A percentile compares a stretch with the other conserved stretches of the same genome.
phyloP scores from a whole-genome alignment of 1,140 invertebrate species.

The Cyphomyrmex costatus region DNA sequence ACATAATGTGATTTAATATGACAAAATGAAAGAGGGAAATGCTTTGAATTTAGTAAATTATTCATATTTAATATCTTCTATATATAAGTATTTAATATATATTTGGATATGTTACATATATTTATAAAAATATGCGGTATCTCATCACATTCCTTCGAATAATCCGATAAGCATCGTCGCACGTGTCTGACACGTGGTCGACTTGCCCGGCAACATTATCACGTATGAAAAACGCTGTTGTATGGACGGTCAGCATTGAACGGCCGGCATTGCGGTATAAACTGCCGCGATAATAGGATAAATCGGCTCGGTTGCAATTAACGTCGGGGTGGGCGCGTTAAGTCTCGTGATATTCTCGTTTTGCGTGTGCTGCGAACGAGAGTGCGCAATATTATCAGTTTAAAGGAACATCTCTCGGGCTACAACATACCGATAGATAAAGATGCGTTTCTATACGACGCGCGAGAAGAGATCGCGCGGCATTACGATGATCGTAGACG shows the following conservation, averaged over 20 bases:
- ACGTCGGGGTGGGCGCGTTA: conserved; percentile 39
- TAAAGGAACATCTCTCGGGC: conserved; percentile 12
- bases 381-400: conserved; percentile 20
- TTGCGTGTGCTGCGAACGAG: conserved; percentile 13
- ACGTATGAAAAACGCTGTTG: conserved; percentile 22
- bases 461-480: conserved; percentile 56
- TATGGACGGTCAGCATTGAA: neutral
- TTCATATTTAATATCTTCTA: neutral
- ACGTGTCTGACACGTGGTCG: conserved; percentile 43
- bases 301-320: conserved; percentile 55
- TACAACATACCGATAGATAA: conserved; percentile 38
- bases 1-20: neutral
- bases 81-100: neutral
- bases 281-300: conserved; percentile 54
- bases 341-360: conserved; percentile 46
- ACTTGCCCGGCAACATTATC: conserved; percentile 1
- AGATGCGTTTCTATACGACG: conserved; percentile 58
- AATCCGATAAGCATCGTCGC: conserved; percentile 27
- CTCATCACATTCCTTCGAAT: neutral
- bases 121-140: neutral
- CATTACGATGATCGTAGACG: conserved; percentile 59
- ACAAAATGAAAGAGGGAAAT: neutral
- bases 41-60: neutral
- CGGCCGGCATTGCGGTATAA: conserved; percentile 49
- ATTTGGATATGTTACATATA: neutral